Conservation (phyloP, 1,140 invertebrate genomes). For the Megathymus violae region DNA sequence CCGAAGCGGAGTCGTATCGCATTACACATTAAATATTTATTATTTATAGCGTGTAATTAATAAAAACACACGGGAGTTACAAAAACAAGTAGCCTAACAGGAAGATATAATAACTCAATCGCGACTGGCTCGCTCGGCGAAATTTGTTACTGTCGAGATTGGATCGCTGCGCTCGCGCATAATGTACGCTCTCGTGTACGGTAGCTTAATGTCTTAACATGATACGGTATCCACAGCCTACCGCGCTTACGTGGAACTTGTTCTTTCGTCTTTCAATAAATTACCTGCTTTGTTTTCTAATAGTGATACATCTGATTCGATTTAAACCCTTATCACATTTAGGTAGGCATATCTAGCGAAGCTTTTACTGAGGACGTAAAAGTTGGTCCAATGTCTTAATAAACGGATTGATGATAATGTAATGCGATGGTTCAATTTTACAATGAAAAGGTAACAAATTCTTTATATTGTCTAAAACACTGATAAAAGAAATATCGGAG, state of each 20-base stretch:
- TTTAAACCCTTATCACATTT: conserved; percentile 33
- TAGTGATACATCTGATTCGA: conserved; percentile 26
- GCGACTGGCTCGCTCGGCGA: conserved; percentile 61
- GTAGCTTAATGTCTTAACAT: conserved; percentile 77
- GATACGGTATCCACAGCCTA: conserved; percentile 65
- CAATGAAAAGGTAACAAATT: neutral
- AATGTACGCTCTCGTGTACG: conserved; percentile 55
- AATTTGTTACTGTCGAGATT: conserved; percentile 79
- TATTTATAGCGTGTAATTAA: conserved; percentile 81
- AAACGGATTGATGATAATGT: no score
- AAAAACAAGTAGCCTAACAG: conserved; percentile 82
- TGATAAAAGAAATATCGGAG: no score
- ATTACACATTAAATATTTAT: conserved; percentile 82
- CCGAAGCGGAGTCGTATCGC: conserved; percentile 60
- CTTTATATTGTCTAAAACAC: neutral
- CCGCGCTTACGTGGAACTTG: conserved; percentile 67
- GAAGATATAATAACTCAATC: conserved; percentile 83
- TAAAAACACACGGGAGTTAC: conserved; percentile 77
- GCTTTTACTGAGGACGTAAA: no score
- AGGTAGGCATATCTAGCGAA: conserved; percentile 12
- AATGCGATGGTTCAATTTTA: neutral
- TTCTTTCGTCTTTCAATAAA: conserved; percentile 37
- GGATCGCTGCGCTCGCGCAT: conserved; percentile 57
- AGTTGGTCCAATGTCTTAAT: no score
- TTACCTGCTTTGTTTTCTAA: conserved; percentile 32